Evolutionary conservation across 2,797 vertebrate genomes (phyloP), one percentile per base, ranked within the genome.

Genomic region (Tenualosa ilisha): DNA sequence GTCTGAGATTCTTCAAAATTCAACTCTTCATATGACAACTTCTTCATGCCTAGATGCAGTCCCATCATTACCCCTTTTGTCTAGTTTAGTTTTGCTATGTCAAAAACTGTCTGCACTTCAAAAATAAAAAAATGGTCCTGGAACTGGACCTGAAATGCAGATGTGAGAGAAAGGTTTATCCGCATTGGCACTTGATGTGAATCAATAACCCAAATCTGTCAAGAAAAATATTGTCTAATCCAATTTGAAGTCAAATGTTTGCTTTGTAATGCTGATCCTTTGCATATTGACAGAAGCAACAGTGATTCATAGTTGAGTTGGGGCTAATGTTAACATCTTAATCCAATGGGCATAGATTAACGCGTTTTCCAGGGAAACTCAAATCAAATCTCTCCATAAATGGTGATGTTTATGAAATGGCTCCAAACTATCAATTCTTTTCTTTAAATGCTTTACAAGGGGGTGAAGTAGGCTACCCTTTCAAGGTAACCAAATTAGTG

Each of bases 241-340:
- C 46, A 72, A 24, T 31, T 13, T 43, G 20, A 86, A 63, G 72
- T 3, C 72, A 79, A 79, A 79, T 79, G 40, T 79, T 79, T 79
- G 72, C 40, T 46, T 79, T 79, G 72, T 79, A 79, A 79, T 40
- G 37, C 13, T 46, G 37, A 79, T 79, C 72, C 37, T 22, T 22
- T 79, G 72, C 72, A 17, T 79, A 79, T 46, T 46, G 79, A 56
- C 79, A 26, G 31, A 82, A 59, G 72, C 68, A 81, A 59, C 65
- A 83, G 20, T 68, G 61, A 79, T 26, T 82, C 65, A 68, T 22
- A 84, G 53, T 81, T 46, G 50, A 63, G 65, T 56, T 86, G 82
- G 37, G 46, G 51, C 40, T 79, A 40, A 79, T 79, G 72, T 79
- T 79, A 79, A 79, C 72, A 79, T 79, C 40, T 43, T 79, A 79